Base-by-base conservation (phyloP, 2,797 vertebrate genomes). In the Pitangus sulphuratus region DNA sequence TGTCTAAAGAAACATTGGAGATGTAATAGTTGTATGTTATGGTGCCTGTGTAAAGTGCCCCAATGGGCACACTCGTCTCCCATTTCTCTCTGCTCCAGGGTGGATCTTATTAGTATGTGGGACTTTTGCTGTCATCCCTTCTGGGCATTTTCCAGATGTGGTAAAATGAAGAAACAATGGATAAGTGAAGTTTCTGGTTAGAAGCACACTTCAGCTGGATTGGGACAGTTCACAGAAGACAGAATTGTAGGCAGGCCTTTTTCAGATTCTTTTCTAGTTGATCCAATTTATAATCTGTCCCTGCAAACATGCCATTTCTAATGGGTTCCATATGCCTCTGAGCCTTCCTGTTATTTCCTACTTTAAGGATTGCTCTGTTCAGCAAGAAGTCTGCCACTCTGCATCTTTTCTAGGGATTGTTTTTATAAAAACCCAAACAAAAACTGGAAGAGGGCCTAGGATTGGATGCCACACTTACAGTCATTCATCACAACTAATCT, bases 251-350 rank as follows among this genome's bases (percentile, higher is more conserved):
- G 53, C 88, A 84, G 80, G 33, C 76, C 88, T 70, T 96, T 96
- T 91, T 94, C 61, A 86, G 83, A 93, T 84, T 77, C 80, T 95
- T 95, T 96, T 82, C 80, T 95, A 70, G 84, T 84, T 79, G 65
- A 95, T 97, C 91, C 94, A 95, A 66, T 96, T 96, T 95, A 93
- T 96, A 96, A 95, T 94, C 71, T 95, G 56, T 93, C 91, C 87
- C 85, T 94, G 93, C 87, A 95, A 95, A 94, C 70, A 93, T 93
- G 93, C 93, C 80, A 81, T 90, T 96, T 91, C 89, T 97, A 96
- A 97, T 90, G 78, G 93, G 64, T 95, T 95, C 95, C 96, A 95
- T 94, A 95, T 96, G 96, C 80, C 88, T 90, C 87, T 76, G 74
- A 91, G 89, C 44, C 51, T 96, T 95, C 80, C 76, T 91, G 82